Percentiles rank a stretch among this genome's conserved stretches.
phyloP scores from a whole-genome alignment of 2,888 invertebrate species.

The Eueremaeus valkanovi region DNA sequence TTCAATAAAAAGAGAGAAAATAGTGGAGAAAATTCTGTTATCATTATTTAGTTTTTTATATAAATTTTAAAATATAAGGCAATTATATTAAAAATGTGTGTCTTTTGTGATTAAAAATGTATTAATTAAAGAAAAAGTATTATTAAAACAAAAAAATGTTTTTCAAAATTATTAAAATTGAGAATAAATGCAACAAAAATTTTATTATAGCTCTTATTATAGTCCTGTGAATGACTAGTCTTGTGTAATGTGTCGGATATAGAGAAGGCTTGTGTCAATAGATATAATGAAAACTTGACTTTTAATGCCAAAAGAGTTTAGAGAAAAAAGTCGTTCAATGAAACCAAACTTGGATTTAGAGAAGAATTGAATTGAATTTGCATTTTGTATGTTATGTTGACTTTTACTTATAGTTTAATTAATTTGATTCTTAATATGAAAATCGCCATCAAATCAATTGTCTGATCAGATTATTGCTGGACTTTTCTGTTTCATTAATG shows the following conservation, averaged over 20 bases:
- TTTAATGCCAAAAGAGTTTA: no score
- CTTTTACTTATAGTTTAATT: no score
- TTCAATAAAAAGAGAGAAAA: neutral
- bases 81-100: neutral
- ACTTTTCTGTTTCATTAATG: neutral
- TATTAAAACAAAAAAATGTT: neutral
- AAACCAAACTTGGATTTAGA: no score
- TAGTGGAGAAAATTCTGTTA: neutral
- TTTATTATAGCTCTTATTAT: neutral
- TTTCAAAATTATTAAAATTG: neutral
- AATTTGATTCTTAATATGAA: neutral
- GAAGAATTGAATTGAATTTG: neutral
- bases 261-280: no score
- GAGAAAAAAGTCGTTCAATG: no score
- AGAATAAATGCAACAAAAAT: neutral
- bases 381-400: neutral
- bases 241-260: neutral
- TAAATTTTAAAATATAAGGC: constrained; percentile 4
- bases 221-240: neutral
- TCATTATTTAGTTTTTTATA: neutral
- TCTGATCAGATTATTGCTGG: neutral
- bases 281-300: no score
- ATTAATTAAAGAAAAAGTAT: neutral
- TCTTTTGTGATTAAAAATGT: neutral
- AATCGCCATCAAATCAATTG: neutral